phyloP scores from a whole-genome alignment of 2,888 invertebrate species.

The Tanypteryx hageni region DNA sequence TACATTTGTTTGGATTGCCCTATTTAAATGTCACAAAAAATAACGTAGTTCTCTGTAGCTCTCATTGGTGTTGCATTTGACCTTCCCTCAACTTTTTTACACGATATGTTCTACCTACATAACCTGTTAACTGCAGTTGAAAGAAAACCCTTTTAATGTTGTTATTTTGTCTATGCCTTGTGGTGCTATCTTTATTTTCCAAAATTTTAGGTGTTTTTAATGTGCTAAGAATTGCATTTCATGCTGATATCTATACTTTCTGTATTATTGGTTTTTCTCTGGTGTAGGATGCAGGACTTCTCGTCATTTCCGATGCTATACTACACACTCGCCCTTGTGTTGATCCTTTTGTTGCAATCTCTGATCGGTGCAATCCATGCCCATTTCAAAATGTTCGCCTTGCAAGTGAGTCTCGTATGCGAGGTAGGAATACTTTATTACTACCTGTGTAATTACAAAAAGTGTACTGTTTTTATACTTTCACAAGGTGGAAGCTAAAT shows the following conservation, averaged over 20 bases:
- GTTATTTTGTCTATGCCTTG: too few species aligned
- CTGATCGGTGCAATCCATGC: slow-evolving; percentile 9
- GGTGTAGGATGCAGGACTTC: slow-evolving; percentile 61
- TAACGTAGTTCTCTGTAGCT: too few species aligned
- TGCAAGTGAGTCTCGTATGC: not conserved
- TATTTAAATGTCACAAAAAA: too few species aligned
- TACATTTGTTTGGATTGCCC: too few species aligned
- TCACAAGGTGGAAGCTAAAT: not conserved
- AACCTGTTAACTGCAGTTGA: too few species aligned
- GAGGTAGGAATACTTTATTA: slow-evolving; percentile 8
- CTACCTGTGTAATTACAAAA: not conserved
- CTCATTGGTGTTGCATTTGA: too few species aligned
- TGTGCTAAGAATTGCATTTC: not conserved
- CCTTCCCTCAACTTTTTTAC: too few species aligned
- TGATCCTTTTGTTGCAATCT: not conserved
- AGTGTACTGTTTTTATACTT: not conserved
- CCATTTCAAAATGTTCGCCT: not conserved
- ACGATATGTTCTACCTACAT: too few species aligned
- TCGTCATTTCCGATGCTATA: slow-evolving; percentile 56
- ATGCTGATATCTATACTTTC: not conserved
- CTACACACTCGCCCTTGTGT: slow-evolving; percentile 54
- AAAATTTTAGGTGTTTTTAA: too few species aligned
- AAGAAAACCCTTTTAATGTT: too few species aligned
- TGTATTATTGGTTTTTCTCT: slow-evolving; percentile 53
- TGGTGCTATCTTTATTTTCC: too few species aligned